Evolutionary conservation across 1,140 invertebrate genomes (phyloP), one percentile per base, ranked within the genome.

Genomic region (Pseudachorutes palmiensis): DNA sequence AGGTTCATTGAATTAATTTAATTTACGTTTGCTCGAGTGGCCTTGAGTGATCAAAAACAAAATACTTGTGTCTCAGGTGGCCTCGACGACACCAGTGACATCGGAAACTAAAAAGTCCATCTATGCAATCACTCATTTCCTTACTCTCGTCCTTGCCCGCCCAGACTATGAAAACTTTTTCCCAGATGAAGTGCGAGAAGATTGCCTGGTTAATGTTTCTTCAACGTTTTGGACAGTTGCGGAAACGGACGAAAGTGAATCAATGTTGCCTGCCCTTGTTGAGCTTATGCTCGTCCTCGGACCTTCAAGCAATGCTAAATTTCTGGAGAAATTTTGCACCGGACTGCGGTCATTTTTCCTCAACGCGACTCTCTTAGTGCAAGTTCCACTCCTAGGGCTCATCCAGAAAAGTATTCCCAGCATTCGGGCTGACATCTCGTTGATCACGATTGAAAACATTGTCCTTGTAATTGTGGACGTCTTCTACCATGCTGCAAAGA

Each of bases 201-300:
- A 61, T 58, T n/a, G 76, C 75, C 24, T 61, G 59, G 24, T 16
- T 9, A 16, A 9, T 9, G 59, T 61, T 5, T 28, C 59, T 14
- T 12, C 12, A 2, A 70, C 62, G n/a, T 65, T 64, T 24, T 67
- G 62, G 60, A 76, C 77, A n/a, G 75, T 70, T 22, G 66, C 72
- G 30, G 73, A 77, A 14, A 61, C 62, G 29, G 59, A 36, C 5
- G 59, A 61, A 9, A 32, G 16, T 30, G 29, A 19, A 9, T 12
- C 12, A 14, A 26, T 61, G 30, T 29, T 30, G 19, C 29, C 59
- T 31, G 32, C 14, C 12, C 5, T 61, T 30, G 59, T 24, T 61
- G 59, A 61, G 30, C 29, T 61, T 9, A 61, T 61, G 59, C 9
- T 32, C 30, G 59, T 61, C 19, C 59, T 61, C 16, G 59, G 29